phyloP scores from a whole-genome alignment of 2,113 vertebrate genomes.

The Ptilonorhynchus violaceus region DNA sequence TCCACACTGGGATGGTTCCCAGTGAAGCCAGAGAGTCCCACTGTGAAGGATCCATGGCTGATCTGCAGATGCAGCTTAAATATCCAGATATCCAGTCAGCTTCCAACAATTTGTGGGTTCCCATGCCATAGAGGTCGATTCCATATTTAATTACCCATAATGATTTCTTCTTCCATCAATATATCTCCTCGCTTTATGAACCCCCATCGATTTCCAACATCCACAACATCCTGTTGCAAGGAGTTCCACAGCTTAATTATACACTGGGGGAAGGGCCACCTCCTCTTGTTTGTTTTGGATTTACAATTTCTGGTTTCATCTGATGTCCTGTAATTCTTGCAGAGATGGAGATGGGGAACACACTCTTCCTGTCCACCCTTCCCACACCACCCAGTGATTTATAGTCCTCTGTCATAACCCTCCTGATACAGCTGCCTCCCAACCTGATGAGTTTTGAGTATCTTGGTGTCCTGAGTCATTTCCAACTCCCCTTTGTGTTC shows the following conservation, averaged over 20 bases:
- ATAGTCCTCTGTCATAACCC: background rate
- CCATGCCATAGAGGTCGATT: background rate
- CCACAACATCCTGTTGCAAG: slow-evolving; percentile 1
- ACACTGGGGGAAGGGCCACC: background rate
- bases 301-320: background rate
- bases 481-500: background rate
- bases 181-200: background rate
- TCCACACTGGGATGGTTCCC: background rate
- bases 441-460: background rate
- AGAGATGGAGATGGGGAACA: background rate
- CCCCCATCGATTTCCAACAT: background rate
- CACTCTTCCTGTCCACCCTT: background rate
- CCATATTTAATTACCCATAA: background rate
- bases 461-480: background rate
- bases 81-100: background rate
- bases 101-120: background rate
- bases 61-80: background rate
- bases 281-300: background rate
- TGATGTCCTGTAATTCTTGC: background rate
- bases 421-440: background rate
- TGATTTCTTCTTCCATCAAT: background rate
- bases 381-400: background rate
- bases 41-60: background rate
- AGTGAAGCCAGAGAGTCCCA: background rate
- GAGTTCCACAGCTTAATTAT: slow-evolving; percentile 3